phyloP scores from a whole-genome alignment of 2,113 vertebrate genomes.

The Silurus asotus region DNA sequence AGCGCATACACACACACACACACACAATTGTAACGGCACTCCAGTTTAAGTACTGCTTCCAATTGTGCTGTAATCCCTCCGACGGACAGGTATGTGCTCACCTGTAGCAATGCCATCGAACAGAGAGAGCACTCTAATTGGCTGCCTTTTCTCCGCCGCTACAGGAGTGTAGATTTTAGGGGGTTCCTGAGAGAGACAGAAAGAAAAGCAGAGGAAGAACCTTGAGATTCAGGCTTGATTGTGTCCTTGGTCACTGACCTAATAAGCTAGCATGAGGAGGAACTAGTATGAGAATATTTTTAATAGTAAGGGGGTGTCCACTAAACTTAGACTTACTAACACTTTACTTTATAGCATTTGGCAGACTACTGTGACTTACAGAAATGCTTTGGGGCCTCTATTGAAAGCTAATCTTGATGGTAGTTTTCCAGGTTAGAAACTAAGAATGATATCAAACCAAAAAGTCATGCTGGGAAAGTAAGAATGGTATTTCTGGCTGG shows the following conservation, averaged over 20 bases:
- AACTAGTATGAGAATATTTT: not conserved
- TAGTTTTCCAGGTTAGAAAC: not conserved
- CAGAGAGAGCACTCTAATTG: constrained; percentile 92
- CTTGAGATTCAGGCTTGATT: not conserved
- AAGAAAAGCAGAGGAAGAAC: not conserved
- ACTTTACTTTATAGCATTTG: not conserved
- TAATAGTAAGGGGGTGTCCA: not conserved
- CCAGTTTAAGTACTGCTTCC: not conserved
- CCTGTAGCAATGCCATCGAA: constrained; percentile 98
- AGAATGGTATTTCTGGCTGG: not conserved
- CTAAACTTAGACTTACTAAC: not conserved
- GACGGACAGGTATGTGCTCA: constrained; percentile 56
- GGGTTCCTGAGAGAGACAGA: constrained; percentile 76
- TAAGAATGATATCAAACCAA: not conserved
- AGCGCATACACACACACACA: not conserved
- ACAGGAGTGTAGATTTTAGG: constrained; percentile 91
- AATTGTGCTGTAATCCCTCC: not conserved
- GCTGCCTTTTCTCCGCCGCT: constrained; percentile 89
- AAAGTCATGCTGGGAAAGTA: not conserved
- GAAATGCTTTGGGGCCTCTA: not conserved
- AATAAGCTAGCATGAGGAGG: not conserved
- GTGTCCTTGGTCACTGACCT: no score
- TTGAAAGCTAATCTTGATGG: not conserved
- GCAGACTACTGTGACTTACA: not conserved
- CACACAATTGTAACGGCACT: not conserved